Evolutionary conservation across 2,797 vertebrate species (phyloP), one percentile per base, ranked within the genome.

Genomic region (Enteromius unitaeniatus): DNA sequence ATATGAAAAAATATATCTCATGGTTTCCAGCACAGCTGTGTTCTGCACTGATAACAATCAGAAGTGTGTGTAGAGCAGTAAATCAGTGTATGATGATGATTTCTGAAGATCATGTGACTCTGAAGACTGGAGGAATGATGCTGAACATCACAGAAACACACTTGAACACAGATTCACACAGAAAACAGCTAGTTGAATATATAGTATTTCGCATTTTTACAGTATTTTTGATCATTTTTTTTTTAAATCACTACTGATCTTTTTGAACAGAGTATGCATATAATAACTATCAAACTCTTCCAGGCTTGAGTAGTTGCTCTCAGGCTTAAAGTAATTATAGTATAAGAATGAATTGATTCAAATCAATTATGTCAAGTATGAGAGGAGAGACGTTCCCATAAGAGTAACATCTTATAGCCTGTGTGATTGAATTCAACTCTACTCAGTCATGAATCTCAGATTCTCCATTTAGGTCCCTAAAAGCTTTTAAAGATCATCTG

Each of bases 281-380:
- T 40, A 13, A 37, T 42, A 58, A 19, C 58, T 6, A 28, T 47
- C 31, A 65, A n/a, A 79, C 14, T 26, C 49, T 67, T 3, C 8
- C 17, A 15, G 26, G 2, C 75, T 53, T 62, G 60, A 60, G 47
- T 79, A 72, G 42, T 55, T 81, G 45, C 49, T 51, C 31, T 62
- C 68, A 72, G 10, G 3, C 40, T 83, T 34, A 64, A 86, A 80
- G 84, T 79, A 34, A 68, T 83, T 49, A 37, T 65, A 74, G 69
- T 67, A 72, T 78, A 81, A 82, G 75, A 89, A 88, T 88, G 69
- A 89, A 89, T 86, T 88, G 85, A 84, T 86, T 88, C 64, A 79
- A 84, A 85, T 88, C 53, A 82, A 81, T 87, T 80, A 87, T 60
- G 55, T 82, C 68, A 86, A 75, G 85, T 19, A 4, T 28, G 34